Conservation (phyloP, 1,140 invertebrate genomes). For the Drosophila saltans region DNA sequence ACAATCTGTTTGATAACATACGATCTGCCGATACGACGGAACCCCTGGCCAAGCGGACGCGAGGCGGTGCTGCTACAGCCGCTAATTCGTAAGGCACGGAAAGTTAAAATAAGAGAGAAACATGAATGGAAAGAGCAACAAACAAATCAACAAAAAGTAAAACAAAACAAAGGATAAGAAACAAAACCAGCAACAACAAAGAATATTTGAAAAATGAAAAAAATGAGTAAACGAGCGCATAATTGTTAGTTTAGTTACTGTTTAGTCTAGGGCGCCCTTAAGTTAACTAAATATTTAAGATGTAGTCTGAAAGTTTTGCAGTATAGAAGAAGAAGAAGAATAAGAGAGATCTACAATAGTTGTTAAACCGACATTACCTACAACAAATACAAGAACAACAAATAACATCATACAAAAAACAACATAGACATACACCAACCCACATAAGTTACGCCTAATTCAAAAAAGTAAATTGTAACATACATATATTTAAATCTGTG, state of each 20-base stretch:
- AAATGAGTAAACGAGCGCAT: slow-evolving; percentile 40
- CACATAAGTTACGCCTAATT: slow-evolving; percentile 31
- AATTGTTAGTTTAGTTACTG: slow-evolving; percentile 69
- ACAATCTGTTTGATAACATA: slow-evolving; percentile 71
- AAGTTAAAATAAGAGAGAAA: not conserved
- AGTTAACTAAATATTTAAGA: slow-evolving; percentile 79
- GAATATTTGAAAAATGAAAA: not conserved
- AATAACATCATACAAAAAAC: slow-evolving; percentile 25
- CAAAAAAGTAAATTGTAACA: slow-evolving; percentile 33
- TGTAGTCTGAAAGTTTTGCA: slow-evolving; percentile 32
- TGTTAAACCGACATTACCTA: slow-evolving; percentile 63
- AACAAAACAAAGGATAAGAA: slow-evolving; percentile 3
- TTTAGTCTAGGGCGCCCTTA: slow-evolving; percentile 44
- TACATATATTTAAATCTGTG: slow-evolving; percentile 34
- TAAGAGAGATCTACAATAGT: slow-evolving; percentile 42
- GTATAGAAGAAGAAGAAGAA: slow-evolving; percentile 14
- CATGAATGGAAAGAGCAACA: not conserved
- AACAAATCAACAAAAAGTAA: slow-evolving; percentile 24
- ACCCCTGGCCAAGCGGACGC: slow-evolving; percentile 66
- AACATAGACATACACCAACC: slow-evolving; percentile 20
- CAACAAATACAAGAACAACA: slow-evolving; percentile 40
- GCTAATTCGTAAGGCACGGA: slow-evolving; percentile 54
- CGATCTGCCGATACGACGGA: slow-evolving; percentile 69
- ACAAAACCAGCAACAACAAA: not conserved
- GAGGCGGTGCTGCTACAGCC: slow-evolving; percentile 58